Evolutionary conservation across 92 coral and sea anemone genomes (phyloP).

Genomic region (Nematostella vectensis): DNA sequence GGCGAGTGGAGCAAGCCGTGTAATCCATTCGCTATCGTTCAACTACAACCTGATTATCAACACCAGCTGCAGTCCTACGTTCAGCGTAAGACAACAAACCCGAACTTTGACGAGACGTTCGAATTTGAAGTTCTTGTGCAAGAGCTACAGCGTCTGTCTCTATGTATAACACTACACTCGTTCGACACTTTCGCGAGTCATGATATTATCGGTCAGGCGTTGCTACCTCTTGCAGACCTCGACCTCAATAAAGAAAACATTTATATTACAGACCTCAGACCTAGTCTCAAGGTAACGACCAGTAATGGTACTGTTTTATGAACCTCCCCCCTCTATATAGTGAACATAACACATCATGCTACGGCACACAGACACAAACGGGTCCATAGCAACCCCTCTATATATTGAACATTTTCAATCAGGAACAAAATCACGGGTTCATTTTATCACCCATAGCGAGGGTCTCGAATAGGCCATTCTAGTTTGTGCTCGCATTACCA

Average conservation of each 20-base stretch:
- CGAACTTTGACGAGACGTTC: conserved; percentile 78
- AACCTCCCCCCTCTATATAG: too few relatives aligned
- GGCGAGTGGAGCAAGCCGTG: conserved; percentile 61
- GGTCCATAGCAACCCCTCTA: too few relatives aligned
- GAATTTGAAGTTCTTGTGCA: conserved; percentile 69
- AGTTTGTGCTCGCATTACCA: too few relatives aligned
- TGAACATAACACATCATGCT: too few relatives aligned
- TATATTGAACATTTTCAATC: too few relatives aligned
- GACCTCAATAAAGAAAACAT: conserved; percentile 51
- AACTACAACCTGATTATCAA: conserved; percentile 77
- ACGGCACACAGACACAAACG: too few relatives aligned
- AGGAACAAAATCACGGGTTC: too few relatives aligned
- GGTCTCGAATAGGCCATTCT: too few relatives aligned
- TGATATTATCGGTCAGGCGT: conserved; percentile 78
- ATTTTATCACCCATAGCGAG: too few relatives aligned
- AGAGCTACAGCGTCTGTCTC: conserved; percentile 51
- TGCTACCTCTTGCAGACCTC: conserved; percentile 59
- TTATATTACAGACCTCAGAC: conserved; percentile 55
- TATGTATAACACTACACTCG: conserved; percentile 71
- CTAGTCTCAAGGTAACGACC: conserved; percentile 66
- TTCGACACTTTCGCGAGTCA: conserved; percentile 74
- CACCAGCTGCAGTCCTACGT: conserved; percentile 87
- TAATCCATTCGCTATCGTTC: conserved; percentile 72
- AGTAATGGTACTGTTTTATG: too few relatives aligned
- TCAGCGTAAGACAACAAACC: conserved; percentile 74